Evolutionary conservation across 2,888 invertebrate species (phyloP), one percentile per base, ranked within the genome.

Genomic region (Diarsia rubi): DNA sequence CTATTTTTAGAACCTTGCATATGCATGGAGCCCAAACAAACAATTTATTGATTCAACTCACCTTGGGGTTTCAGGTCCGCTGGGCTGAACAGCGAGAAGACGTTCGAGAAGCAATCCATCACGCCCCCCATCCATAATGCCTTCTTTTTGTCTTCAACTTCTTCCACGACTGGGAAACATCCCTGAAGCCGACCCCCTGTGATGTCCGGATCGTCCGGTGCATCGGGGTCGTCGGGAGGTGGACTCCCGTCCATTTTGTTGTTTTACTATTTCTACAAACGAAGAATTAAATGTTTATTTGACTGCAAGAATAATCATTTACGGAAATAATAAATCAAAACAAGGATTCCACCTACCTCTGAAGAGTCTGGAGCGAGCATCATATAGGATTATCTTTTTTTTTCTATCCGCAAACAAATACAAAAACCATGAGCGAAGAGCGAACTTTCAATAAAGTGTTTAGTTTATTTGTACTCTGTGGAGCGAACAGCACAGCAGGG

Each of bases 101-200:
- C 98, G 0, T 99, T 98, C 79, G 98, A 97, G 91, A 99, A 97
- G 91, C 99, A 99, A 2, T 98, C 98, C 86, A 99, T 96, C 73
- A 99, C 97, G 0, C 99, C 98, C 81, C 98, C 98, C 92, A 98
- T 97, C 98, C 98, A 98, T 75, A 84, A 98, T 54, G 83, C 97
- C 97, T 85, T 94, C 92, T 82, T 97, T 96, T 92, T 98, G 42
- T 93, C 92, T 42, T 88, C 77, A 31, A 89, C 89, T 44, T 67
- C 65, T 52, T 79, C 83, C 60, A 82, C 66, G 62, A 73, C 64
- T 73, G 83, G 70, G 44, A 70, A 79, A 70, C 85, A 84, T 74
- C 84, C 86, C 82, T 88, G 86, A 60, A 86, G 83, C 42, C 83
- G 86, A 71, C 88, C 91, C 84, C 89, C 89, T 75, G 83, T 78